phyloP scores from a whole-genome alignment of 23 tunicate species.

The Halocynthia aurantium region DNA sequence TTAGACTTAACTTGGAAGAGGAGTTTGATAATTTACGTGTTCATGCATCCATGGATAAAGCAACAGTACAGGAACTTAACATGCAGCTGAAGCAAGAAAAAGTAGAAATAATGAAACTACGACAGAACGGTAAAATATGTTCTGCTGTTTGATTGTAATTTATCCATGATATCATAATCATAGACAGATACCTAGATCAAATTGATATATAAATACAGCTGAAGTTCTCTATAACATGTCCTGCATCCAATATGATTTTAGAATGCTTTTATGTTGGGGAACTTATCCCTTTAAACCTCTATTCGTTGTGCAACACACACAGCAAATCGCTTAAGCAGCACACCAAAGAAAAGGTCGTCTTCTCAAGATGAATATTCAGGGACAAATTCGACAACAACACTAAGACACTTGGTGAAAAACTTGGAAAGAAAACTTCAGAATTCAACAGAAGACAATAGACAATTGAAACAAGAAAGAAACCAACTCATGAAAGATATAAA shows the following conservation, averaged over 20 bases:
- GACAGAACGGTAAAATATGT: conserved; percentile 8
- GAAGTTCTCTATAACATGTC: too few species aligned
- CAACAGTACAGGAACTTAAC: conserved; percentile 71
- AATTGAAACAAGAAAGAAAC: conserved; percentile 57
- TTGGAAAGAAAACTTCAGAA: conserved; percentile 60
- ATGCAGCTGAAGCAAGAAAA: conserved; percentile 52
- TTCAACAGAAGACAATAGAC: conserved; percentile 55
- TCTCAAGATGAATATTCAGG: conserved; percentile 23
- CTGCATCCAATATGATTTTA: too few species aligned
- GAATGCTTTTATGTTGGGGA: not conserved
- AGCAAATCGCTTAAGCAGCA: conserved; percentile 67
- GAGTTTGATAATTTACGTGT: conserved; percentile 72
- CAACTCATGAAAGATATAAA: conserved; percentile 60
- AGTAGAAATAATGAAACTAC: conserved; percentile 35
- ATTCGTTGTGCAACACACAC: not conserved
- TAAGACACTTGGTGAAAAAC: conserved; percentile 39
- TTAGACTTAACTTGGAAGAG: conserved; percentile 46
- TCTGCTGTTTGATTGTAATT: not conserved
- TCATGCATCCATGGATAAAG: conserved; percentile 78
- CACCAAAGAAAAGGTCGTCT: conserved; percentile 45
- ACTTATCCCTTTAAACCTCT: not conserved
- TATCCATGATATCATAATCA: not conserved
- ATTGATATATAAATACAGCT: too few species aligned
- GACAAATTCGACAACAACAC: not conserved
- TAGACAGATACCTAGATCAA: not conserved